Conservation (phyloP, 1,140 invertebrate genomes). For the Listronotus oregonensis region DNA sequence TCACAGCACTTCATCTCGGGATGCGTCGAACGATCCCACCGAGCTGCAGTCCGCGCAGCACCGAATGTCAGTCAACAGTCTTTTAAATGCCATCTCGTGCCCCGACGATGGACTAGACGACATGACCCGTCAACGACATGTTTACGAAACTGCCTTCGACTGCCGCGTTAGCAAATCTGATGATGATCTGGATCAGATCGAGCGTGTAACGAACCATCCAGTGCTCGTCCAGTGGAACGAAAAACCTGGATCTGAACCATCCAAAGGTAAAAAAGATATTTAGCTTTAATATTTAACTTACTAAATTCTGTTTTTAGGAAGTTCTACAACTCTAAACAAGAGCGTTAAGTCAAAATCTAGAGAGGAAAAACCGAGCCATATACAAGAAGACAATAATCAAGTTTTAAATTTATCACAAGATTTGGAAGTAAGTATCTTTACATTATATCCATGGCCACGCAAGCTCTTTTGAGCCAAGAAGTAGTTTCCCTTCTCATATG, state of each 20-base stretch:
- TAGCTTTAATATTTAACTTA: background rate
- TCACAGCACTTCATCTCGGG: constrained; percentile 31
- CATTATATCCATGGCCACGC: background rate
- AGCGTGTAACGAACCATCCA: constrained; percentile 79
- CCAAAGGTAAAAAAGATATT: background rate
- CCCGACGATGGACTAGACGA: constrained; percentile 54
- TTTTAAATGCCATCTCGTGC: constrained; percentile 17
- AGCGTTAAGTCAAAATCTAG: constrained; percentile 23
- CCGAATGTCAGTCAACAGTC: background rate
- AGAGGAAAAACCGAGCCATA: constrained; percentile 37
- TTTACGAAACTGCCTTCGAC: constrained; percentile 89
- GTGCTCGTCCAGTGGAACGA: constrained; percentile 63
- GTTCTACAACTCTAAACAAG: constrained; percentile 13
- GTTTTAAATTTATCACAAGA: constrained; percentile 39
- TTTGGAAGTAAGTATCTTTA: constrained; percentile 34
- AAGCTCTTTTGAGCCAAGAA: background rate
- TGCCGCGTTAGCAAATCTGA: constrained; percentile 81
- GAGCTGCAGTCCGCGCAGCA: constrained; percentile 1
- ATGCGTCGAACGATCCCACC: constrained; percentile 25
- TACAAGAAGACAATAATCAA: constrained; percentile 37
- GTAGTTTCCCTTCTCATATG: no score
- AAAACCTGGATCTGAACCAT: constrained; percentile 13
- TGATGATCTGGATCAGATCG: constrained; percentile 80
- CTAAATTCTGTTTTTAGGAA: background rate
- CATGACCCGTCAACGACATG: constrained; percentile 73